Base-by-base conservation (phyloP, 2,113 vertebrate species). In the Oncorhynchus gorbuscha region DNA sequence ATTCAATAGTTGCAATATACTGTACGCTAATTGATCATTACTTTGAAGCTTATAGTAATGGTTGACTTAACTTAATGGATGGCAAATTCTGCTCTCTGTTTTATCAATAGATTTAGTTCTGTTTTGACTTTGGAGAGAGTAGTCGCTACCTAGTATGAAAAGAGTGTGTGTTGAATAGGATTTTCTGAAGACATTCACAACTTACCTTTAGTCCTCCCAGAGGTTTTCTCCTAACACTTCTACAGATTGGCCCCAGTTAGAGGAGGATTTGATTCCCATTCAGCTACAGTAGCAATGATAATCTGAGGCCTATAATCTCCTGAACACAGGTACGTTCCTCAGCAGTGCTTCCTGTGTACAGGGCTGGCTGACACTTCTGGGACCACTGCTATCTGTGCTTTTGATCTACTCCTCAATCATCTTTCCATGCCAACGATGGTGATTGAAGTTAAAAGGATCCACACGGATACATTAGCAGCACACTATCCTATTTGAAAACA, bases 341-440 rank as follows among this genome's bases (percentile, higher is more conserved):
- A 73, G 74, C 74, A 28, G 9, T 18, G 39, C 39, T 45, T 9
- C 8, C 8, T 45, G 39, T 45, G 8, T 45, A 45, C 2, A 45
- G 39, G 39, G 8, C 61, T 22, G 69, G 70, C 74, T 73, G 73
- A 88, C 86, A 83, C 87, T 88, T 86, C 80, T 85, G 80, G 14
- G 5, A 83, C 66, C 72, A 83, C 88, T 78, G 83, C 82, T 84
- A 78, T 79, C 75, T 80, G 39, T 0, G 69, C 82, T 73, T 91
- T 89, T 93, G 84, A 91, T 91, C 80, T 89, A 88, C 83, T 92
- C 89, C 91, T 86, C 89, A 91, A 45, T 45, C 9, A 45, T 45
- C 39, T 77, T 76, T 79, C 55, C 84, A 86, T 89, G 84, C 86
- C 84, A 79, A 84, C 85, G 76, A 86, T 76, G 80, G 86, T 83